Evolutionary conservation across 2,888 invertebrate species (phyloP).

Genomic region (Drosophila falleni): DNA sequence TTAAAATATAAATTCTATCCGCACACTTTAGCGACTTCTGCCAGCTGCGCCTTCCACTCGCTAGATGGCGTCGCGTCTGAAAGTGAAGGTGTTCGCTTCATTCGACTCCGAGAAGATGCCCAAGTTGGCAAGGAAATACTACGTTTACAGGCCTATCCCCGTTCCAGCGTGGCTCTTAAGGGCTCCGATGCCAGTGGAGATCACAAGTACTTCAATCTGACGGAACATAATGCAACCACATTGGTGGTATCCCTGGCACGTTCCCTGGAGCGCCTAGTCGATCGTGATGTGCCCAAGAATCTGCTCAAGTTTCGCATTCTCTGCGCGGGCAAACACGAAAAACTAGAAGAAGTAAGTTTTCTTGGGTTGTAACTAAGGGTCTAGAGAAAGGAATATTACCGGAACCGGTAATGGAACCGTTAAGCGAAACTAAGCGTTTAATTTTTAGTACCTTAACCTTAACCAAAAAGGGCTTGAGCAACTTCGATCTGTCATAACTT

Average conservation of each 20-base stretch:
- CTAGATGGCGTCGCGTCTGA: constrained; percentile 85
- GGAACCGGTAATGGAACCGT: neutral
- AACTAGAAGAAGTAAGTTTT: constrained; percentile 82
- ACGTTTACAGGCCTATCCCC: constrained; percentile 93
- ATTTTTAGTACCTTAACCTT: too few relatives aligned
- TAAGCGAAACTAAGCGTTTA: too few relatives aligned
- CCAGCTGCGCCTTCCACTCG: constrained; percentile 94
- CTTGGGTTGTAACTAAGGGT: too few relatives aligned
- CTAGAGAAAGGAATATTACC: too few relatives aligned
- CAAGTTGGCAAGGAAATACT: constrained; percentile 92
- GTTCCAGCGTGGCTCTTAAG: constrained; percentile 85
- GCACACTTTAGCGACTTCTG: constrained; percentile 83
- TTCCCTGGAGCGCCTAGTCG: constrained; percentile 92
- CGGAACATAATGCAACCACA: constrained; percentile 91
- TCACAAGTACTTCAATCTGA: constrained; percentile 85
- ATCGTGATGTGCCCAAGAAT: constrained; percentile 92
- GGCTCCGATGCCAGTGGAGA: constrained; percentile 83
- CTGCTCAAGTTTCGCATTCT: constrained; percentile 93
- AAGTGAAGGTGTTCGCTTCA: constrained; percentile 92
- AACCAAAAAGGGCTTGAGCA: too few relatives aligned
- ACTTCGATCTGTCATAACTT: too few relatives aligned
- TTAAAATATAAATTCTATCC: neutral
- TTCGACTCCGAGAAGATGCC: constrained; percentile 93
- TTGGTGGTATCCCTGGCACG: constrained; percentile 91
- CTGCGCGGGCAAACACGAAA: constrained; percentile 86